phyloP scores from a whole-genome alignment of 1,140 invertebrate genomes.

The Plectrocnemia conspersa region DNA sequence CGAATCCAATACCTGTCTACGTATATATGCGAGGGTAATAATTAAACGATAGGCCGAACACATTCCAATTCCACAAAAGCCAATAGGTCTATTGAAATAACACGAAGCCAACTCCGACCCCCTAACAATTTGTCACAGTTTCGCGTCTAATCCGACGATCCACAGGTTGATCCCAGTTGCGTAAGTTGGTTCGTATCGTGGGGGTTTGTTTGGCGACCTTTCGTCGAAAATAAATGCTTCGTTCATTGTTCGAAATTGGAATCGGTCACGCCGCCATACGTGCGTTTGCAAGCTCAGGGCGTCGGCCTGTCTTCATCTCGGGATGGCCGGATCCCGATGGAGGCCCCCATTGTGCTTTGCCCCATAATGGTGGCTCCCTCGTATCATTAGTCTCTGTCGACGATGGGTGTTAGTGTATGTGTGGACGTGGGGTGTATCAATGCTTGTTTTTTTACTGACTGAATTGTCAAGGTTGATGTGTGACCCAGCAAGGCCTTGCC shows the following conservation, averaged over 20 bases:
- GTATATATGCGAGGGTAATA: no score
- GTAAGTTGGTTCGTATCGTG: neutral
- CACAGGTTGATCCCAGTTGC: neutral
- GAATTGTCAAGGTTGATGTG: constrained; percentile 21
- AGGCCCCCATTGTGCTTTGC: constrained; percentile 36
- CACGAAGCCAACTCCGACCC: no score
- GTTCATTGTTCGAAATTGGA: constrained; percentile 5
- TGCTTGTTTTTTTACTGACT: constrained; percentile 27
- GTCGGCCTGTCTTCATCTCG: constrained; percentile 4
- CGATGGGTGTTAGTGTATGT: neutral
- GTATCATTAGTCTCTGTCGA: constrained; percentile 34
- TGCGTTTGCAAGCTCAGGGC: neutral
- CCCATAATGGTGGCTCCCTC: constrained; percentile 33
- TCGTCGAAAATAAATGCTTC: neutral
- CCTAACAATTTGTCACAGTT: no score
- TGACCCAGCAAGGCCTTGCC: neutral
- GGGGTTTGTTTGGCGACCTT: neutral
- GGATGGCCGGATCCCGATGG: constrained; percentile 14
- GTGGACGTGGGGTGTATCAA: constrained; percentile 12
- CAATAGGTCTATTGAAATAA: no score
- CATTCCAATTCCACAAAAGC: no score
- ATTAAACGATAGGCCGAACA: no score
- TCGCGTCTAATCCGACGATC: no score
- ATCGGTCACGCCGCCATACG: neutral
- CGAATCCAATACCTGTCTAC: no score